Base-by-base conservation (phyloP, 2,113 vertebrate species). In the Tiliqua scincoides region DNA sequence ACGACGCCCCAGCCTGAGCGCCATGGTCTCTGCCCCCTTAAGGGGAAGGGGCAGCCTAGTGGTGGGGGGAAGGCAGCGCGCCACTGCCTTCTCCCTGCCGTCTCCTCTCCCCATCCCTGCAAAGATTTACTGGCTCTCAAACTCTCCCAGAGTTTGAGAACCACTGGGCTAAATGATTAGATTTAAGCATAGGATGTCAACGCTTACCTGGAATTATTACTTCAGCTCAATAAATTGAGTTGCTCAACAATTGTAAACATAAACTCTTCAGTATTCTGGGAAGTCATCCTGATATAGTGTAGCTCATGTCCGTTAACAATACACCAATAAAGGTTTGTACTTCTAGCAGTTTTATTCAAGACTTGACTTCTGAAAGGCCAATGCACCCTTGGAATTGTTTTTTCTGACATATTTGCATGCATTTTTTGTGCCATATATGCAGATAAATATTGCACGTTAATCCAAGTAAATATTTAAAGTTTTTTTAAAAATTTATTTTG, bases 181-280 rank as follows among this genome's bases (percentile, higher is more conserved):
- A 83, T 63, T 32, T 88, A 25, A 72, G 37, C 57, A 78, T 37
- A 72, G 74, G n/a, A 25, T 59, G 18, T 59, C 76, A 72, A 57
- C 35, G n/a, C 27, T 79, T 18, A 9, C 14, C 65, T 15, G 70
- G 85, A 85, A 77, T 89, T 52, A 17, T 78, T 89, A 57, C 21
- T 35, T 88, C 67, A 79, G 57, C 30, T 88, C 82, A 67, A n/a
- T 88, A 84, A 88, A 73, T n/a, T 63, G 68, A 10, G 14, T 7
- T 92, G 80, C 6, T 79, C 70, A 3, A 27, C 25, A 68, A 43
- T 8, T 15, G 30, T 14, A 85, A 84, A 14, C 74, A 27, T 52
- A 32, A 82, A 20, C 25, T 35, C 4, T 65, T 12, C 8, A 6
- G 10, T 82, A 27, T 65, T 74, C 52, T 79, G 74, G 21, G 11